These are phyloP conservation scores for Rhopalosiphum padi DNA, from an alignment of 1,140 invertebrate species.

Conservation along the genomic window DNA sequence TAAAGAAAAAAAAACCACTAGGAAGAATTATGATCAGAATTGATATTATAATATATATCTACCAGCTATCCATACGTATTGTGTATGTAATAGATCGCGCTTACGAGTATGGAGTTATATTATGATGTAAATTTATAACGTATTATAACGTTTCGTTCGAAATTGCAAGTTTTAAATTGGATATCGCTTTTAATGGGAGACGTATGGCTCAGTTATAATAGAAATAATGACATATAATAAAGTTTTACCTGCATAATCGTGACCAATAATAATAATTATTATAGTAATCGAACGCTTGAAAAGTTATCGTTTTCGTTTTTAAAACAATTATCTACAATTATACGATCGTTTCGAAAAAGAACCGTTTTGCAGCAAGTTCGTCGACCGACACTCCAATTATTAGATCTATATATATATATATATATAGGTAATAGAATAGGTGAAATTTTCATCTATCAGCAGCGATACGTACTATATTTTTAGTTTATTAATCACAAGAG, in stretches of 20 bases:
- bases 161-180: conserved; percentile 15
- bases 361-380: background rate
- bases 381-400: no score
- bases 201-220: background rate
- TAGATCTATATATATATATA: no score
- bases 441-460: background rate
- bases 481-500: background rate
- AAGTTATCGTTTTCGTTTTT: background rate
- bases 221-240: background rate
- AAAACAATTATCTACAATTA: background rate
- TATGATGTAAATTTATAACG: background rate
- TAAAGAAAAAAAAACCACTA: background rate
- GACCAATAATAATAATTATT: background rate
- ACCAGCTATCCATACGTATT: background rate
- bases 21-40: background rate
- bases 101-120: background rate
- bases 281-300: background rate
- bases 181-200: conserved; percentile 19
- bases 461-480: background rate
- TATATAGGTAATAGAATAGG: no score
- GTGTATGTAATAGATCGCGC: background rate
- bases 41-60: background rate
- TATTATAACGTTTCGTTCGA: background rate
- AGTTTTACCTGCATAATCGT: background rate
- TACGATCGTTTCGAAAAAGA: background rate